Evolutionary conservation across 2,888 invertebrate genomes (phyloP).

Genomic region (Rhagonycha fulva): DNA sequence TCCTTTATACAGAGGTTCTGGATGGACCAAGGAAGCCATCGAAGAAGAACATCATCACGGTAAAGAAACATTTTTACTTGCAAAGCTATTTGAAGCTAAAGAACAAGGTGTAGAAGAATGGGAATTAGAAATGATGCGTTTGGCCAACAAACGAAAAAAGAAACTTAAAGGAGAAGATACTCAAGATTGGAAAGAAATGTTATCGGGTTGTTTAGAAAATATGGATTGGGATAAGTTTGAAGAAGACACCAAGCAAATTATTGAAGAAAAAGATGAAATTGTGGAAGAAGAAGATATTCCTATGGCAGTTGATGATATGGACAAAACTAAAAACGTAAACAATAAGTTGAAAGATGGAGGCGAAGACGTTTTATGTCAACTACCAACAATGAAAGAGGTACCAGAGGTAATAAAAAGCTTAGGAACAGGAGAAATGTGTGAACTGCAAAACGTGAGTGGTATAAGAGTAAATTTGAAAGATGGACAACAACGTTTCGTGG

Average conservation of each 20-base stretch:
- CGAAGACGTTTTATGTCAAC: constrained; percentile 58
- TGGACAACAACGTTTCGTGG: constrained; percentile 73
- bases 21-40: constrained; percentile 59
- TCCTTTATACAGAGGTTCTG: constrained; percentile 48
- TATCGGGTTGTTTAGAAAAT: constrained; percentile 65
- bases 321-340: constrained; percentile 62
- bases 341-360: constrained; percentile 62
- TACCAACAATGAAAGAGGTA: constrained; percentile 67
- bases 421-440: constrained; percentile 62
- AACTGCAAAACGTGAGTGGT: constrained; percentile 66
- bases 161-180: constrained; percentile 48
- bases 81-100: constrained; percentile 63
- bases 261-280: constrained; percentile 69
- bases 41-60: constrained; percentile 53
- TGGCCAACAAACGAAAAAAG: constrained; percentile 50
- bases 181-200: constrained; percentile 54
- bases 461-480: constrained; percentile 57
- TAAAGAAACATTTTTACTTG: constrained; percentile 58
- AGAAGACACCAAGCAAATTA: constrained; percentile 71
- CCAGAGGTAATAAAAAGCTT: constrained; percentile 65
- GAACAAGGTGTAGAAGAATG: constrained; percentile 52
- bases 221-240: constrained; percentile 66
- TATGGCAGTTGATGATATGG: constrained; percentile 61
- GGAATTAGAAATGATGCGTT: constrained; percentile 52
- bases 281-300: constrained; percentile 50